Base-by-base conservation (phyloP, 2,113 vertebrate genomes). In the Formicarius rufipectus region DNA sequence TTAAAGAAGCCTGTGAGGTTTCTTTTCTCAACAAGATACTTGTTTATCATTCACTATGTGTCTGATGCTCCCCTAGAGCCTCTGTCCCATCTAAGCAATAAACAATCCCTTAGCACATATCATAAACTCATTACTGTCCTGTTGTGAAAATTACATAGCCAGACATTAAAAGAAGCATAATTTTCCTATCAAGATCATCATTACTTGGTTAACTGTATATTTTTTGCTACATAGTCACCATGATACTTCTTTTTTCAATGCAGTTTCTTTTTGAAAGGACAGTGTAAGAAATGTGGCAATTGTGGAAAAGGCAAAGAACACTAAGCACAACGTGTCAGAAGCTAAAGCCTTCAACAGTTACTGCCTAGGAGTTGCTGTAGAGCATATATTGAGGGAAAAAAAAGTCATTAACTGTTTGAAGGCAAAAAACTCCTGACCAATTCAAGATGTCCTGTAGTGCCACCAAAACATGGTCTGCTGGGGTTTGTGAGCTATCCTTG, bases 131-230 rank as follows among this genome's bases (percentile, higher is more conserved):
- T 84, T 93, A 64, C 21, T 40, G 18, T 75, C 92, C 64, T 71
- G 20, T 76, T 75, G 66, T 77, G 79, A 90, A 90, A 87, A 72
- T 87, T 77, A 90, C 83, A 81, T n/a, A 60, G n/a, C n/a, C 60
- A 86, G 68, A 60, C 68, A 93, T 93, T 87, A 80, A 73, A 88
- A 88, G 64, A 74, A 77, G 68, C 47, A 44, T 87, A 56, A 72
- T 84, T 95, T 95, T 94, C 92, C 83, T 93, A 66, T 49, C 68
- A 56, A 77, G 52, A 63, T 83, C 87, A 89, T 84, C 50, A 84
- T 66, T 77, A 84, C 81, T 94, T 30, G 2, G 64, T 66, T 91
- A 95, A 88, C 71, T 90, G 81, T 23, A 17, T 40, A 45, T 62
- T 96, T 52, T 93, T 82, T 85, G 40, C 92, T 71, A 53, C 37